phyloP scores from a whole-genome alignment of 2,888 invertebrate genomes.

The Lacanobia wlatinum region DNA sequence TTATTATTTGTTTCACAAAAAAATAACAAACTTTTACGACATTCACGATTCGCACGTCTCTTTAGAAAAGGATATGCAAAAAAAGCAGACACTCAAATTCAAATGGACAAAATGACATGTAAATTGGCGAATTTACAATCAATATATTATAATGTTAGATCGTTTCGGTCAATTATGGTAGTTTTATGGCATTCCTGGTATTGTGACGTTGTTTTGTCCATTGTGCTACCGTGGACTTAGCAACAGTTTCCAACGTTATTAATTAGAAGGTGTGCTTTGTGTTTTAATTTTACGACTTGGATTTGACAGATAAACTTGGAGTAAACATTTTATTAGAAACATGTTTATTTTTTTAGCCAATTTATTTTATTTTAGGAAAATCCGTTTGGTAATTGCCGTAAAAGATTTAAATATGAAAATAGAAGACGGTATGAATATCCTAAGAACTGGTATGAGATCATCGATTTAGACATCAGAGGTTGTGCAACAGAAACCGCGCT shows the following conservation, averaged over 20 bases:
- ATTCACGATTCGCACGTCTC: conserved; percentile 50
- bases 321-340: conserved; percentile 14
- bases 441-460: conserved; percentile 16
- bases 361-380: conserved; percentile 14
- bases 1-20: conserved; percentile 57
- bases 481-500: neutral
- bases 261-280: conserved; percentile 46
- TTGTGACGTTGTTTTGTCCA: conserved; percentile 68
- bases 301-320: conserved; percentile 17
- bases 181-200: conserved; percentile 80
- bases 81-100: conserved; percentile 77
- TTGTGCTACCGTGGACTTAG: conserved; percentile 72
- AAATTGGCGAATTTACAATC: conserved; percentile 87
- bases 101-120: conserved; percentile 78
- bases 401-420: neutral
- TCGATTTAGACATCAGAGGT: conserved; percentile 14
- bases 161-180: conserved; percentile 79
- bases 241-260: conserved; percentile 66
- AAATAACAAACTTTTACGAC: conserved; percentile 54
- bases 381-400: conserved; percentile 1
- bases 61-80: conserved; percentile 68
- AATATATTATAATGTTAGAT: conserved; percentile 71
- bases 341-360: neutral
- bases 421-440: neutral
- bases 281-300: conserved; percentile 46